Base-by-base conservation (phyloP, 2,888 invertebrate species). In the Leptopilina drosophilae region DNA sequence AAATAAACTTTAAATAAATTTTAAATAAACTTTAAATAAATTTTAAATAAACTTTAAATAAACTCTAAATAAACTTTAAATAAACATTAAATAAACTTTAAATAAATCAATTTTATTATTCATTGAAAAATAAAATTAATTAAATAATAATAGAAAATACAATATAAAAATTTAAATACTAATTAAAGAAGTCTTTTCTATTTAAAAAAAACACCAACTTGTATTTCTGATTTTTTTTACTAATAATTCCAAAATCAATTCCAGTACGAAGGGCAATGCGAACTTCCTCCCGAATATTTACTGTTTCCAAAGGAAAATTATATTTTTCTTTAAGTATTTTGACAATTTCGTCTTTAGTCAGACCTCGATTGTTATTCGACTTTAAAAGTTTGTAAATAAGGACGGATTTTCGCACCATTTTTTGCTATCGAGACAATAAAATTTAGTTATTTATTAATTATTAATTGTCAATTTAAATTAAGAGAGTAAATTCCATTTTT, bases 161-260 rank as follows among this genome's bases (percentile, higher is more conserved):
- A 14, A 14, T 56, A 56, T 14, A 56, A 56, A 56, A 53, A 53
- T 53, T 20, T 1, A 20, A 20, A 1, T 5, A 33, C 33, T 33
- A 33, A 33, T 2, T 33, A 33, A 33, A 33, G 3, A 33, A 56
- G 12, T 56, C 3, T 12, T 56, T 56, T 2, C 7, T n/a, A 59
- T 20, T 59, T 59, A 1, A 7, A 59, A 59, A 1, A 59, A 59
- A 26, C 62, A 49, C 20, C 26, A 53, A 87, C 90, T 85, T 89
- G 80, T 88, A 90, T 82, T 85, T 88, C n/a, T 90, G 88, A 8
- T 82, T 82, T 64, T 80, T 83, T 76, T 85, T 89, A 49, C 84
- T 80, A 5, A 90, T 81, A 67, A 90, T 88, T 6, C 90, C 90
- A 76, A 86, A 90, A 82, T 88, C 86, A 73, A 90, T 78, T 7